These are phyloP conservation scores for Candidula unifasciata DNA, from an alignment of 2,888 invertebrate genomes.

Conservation along the genomic window DNA sequence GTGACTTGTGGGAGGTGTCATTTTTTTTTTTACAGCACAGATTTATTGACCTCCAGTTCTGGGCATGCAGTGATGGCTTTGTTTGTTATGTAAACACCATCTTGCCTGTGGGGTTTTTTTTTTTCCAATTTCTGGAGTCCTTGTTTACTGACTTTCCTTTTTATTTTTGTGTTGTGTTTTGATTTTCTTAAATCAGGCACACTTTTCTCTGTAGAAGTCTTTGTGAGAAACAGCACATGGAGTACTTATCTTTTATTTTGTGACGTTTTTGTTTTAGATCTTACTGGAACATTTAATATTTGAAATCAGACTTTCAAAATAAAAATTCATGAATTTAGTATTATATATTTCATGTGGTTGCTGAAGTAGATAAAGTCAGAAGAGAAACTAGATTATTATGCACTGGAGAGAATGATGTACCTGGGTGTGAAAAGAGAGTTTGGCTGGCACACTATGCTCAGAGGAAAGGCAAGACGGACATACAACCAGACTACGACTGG, in stretches of 20 bases:
- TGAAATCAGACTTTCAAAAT: not conserved
- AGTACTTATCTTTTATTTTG: no score
- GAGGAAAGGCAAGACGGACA: no score
- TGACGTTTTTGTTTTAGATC: no score
- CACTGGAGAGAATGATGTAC: no score
- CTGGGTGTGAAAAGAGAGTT: no score
- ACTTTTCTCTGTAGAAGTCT: not conserved
- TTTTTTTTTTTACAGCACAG: not conserved
- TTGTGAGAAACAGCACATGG: no score
- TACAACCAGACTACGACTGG: no score
- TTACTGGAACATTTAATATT: no score
- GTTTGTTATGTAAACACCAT: not conserved
- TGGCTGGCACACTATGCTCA: no score
- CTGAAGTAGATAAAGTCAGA: no score
- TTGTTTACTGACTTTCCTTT: not conserved
- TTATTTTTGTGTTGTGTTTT: not conserved
- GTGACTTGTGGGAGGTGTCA: not conserved
- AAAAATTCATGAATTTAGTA: not conserved
- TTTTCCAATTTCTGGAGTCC: not conserved
- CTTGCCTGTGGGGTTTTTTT: not conserved
- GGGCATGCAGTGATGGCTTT: not conserved
- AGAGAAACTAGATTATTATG: no score
- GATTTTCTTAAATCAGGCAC: not conserved
- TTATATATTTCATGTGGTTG: no score
- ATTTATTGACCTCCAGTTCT: not conserved